Percentiles rank a stretch among this genome's conserved stretches.
These are phyloP conservation scores for Panopea generosa DNA, from an alignment of 2,888 invertebrate genomes.

Conservation along the genomic window DNA sequence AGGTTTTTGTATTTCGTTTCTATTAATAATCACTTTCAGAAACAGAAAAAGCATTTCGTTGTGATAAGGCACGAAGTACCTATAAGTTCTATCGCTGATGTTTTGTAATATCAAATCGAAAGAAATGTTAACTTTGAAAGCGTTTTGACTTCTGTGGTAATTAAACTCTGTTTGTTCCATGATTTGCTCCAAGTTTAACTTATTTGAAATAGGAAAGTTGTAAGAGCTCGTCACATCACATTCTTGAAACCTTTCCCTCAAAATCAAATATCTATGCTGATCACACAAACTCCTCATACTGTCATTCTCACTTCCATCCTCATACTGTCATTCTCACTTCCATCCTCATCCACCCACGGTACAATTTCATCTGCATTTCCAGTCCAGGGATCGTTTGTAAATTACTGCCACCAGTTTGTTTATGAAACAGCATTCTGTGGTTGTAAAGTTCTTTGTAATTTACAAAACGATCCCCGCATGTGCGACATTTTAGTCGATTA, in stretches of 20 bases:
- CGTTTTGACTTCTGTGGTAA: neutral
- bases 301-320: conserved; percentile 2
- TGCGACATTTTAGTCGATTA: conserved; percentile 6
- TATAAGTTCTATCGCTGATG: neutral
- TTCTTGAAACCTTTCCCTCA: neutral
- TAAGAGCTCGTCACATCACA: neutral
- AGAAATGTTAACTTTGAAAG: neutral
- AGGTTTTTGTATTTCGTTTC: neutral
- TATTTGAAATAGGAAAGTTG: neutral
- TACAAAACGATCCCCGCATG: neutral
- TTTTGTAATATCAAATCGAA: neutral
- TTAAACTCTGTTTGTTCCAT: neutral
- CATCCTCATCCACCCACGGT: neutral
- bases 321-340: neutral
- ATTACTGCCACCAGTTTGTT: neutral
- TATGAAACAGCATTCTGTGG: neutral
- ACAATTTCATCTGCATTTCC: neutral
- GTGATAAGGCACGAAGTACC: neutral
- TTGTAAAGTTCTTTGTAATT: neutral
- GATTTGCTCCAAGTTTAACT: neutral
- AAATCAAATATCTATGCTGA: neutral
- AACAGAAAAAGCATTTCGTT: neutral
- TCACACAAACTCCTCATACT: neutral
- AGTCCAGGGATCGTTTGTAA: conserved; percentile 11
- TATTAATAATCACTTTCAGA: neutral